A percentile compares a stretch with the other conserved stretches of the same genome.
These are phyloP conservation scores for Leuctra nigra DNA, from an alignment of 2,888 invertebrate species.

Conservation along the genomic window DNA sequence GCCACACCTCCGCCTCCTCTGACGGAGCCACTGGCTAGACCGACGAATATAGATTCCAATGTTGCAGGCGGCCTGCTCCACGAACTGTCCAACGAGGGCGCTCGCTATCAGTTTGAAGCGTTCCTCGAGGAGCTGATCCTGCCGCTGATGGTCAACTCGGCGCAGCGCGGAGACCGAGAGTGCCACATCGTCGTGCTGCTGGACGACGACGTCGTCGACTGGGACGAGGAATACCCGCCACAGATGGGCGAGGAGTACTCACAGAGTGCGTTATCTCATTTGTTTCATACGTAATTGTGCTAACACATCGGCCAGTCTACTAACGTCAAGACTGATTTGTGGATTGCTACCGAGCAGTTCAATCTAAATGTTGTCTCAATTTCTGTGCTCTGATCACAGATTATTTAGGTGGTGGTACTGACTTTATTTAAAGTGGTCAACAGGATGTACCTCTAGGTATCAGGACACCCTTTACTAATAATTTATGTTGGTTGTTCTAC, in stretches of 20 bases:
- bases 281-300: too few relatives aligned
- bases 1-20: not conserved
- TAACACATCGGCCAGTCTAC: too few relatives aligned
- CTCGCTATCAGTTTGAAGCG: constrained; percentile 90
- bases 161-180: constrained; percentile 92
- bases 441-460: too few relatives aligned
- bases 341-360: too few relatives aligned
- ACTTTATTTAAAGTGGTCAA: too few relatives aligned
- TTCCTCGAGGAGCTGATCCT: constrained; percentile 93
- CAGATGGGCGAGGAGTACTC: constrained; percentile 99
- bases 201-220: constrained; percentile 93
- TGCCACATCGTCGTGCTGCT: constrained; percentile 94
- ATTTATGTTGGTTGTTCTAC: too few relatives aligned
- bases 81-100: constrained; percentile 99
- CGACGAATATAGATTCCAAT: not conserved
- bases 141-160: constrained; percentile 92
- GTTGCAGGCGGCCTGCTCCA: constrained; percentile 83
- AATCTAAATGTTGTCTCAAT: too few relatives aligned
- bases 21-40: not conserved
- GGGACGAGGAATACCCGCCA: constrained; percentile 99
- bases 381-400: too few relatives aligned
- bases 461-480: too few relatives aligned
- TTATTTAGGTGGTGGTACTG: too few relatives aligned
- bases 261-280: constrained; percentile 59
- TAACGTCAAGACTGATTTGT: too few relatives aligned